These are phyloP conservation scores for Trogon melanurus DNA, from an alignment of 2,113 vertebrate genomes.

Conservation along the genomic window DNA sequence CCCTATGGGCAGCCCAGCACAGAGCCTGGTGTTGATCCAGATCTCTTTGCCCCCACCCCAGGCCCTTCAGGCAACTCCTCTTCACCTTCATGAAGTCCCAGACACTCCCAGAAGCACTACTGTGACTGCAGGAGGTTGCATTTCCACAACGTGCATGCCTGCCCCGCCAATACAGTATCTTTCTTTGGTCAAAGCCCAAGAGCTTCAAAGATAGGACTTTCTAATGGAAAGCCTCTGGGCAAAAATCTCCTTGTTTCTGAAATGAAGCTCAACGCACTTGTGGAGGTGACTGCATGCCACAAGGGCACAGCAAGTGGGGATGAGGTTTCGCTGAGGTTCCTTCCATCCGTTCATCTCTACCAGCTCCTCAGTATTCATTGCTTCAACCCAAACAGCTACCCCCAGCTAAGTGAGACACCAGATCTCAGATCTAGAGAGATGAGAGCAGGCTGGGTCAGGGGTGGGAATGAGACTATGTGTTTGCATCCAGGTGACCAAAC, in stretches of 20 bases:
- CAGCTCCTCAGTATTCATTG: not conserved
- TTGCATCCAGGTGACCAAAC: not conserved
- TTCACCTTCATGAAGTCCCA: not conserved
- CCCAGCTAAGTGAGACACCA: not conserved
- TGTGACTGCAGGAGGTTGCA: not conserved
- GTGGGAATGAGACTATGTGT: not conserved
- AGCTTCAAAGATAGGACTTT: not conserved
- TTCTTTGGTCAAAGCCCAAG: not conserved
- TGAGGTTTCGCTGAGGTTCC: not conserved
- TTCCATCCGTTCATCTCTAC: not conserved
- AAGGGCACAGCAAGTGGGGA: not conserved
- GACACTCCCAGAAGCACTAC: not conserved
- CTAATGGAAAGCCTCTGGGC: not conserved
- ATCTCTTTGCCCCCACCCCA: not conserved
- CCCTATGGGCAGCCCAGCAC: not conserved
- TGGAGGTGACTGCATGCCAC: not conserved
- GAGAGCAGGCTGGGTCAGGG: not conserved
- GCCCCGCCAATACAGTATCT: not conserved
- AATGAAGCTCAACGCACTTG: rapidly evolving
- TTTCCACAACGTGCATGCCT: not conserved
- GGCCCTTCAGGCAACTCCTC: not conserved
- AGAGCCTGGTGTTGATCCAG: not conserved
- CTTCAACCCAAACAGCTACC: not conserved
- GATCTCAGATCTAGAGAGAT: not conserved
- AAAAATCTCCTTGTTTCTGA: not conserved